These are phyloP conservation scores for Daktulosphaira vitifoliae DNA, from an alignment of 1,140 invertebrate genomes.

Conservation along the genomic window DNA sequence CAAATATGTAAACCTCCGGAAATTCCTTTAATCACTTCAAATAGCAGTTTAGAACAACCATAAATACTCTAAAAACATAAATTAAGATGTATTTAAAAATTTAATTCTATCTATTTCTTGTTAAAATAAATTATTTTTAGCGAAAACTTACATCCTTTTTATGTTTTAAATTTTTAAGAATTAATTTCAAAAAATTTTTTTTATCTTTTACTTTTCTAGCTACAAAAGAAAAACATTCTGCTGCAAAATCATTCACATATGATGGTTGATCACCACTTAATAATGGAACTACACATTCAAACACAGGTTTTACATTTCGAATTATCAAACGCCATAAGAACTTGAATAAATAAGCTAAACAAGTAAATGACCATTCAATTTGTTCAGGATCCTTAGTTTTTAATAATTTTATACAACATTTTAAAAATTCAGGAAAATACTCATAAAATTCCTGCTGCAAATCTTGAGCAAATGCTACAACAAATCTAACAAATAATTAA, in stretches of 20 bases:
- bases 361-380: constrained; percentile 71
- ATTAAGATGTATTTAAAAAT: constrained; percentile 2
- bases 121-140: background rate
- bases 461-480: constrained; percentile 75
- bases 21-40: constrained; percentile 74
- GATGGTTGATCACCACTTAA: constrained; percentile 59
- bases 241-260: constrained; percentile 86
- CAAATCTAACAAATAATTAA: constrained; percentile 53
- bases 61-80: constrained; percentile 48
- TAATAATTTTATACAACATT: constrained; percentile 53
- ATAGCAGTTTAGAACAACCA: constrained; percentile 73
- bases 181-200: constrained; percentile 58
- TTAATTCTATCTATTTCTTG: background rate
- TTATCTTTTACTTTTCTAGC: constrained; percentile 78
- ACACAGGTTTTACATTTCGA: constrained; percentile 64
- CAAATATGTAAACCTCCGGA: constrained; percentile 73
- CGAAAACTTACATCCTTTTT: constrained; percentile 57
- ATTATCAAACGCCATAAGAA: constrained; percentile 72
- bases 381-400: constrained; percentile 69
- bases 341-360: constrained; percentile 82
- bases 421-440: constrained; percentile 62
- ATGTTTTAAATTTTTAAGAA: constrained; percentile 58
- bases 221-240: constrained; percentile 87
- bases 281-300: constrained; percentile 64
- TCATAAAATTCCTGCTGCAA: constrained; percentile 71